A percentile compares a stretch with the other conserved stretches of the same genome.
Evolutionary conservation across 2,797 vertebrate species (phyloP).

Genomic region (Simalia tracyae): DNA sequence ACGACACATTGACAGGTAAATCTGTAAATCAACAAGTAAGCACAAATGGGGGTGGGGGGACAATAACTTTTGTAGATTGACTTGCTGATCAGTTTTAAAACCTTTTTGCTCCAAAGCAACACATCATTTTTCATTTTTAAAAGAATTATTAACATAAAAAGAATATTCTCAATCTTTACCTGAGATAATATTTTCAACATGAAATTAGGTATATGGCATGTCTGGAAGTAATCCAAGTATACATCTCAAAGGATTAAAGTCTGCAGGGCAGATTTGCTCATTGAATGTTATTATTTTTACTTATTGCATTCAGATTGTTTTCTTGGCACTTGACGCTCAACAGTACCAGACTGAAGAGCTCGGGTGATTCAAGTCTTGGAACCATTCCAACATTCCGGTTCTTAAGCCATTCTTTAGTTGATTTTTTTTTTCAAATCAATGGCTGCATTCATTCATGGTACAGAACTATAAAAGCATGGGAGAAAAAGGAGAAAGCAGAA

Average conservation of each 20-base stretch:
- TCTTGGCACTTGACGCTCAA: constrained; percentile 4
- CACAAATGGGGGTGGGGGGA: background rate
- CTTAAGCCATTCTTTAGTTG: constrained; percentile 33
- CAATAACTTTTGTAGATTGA: background rate
- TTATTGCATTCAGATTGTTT: constrained; percentile 21
- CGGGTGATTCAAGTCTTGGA: constrained; percentile 33
- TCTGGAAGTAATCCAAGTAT: constrained; percentile 15
- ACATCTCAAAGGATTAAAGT: constrained; percentile 33
- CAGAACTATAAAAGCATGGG: constrained; percentile 8
- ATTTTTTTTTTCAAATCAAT: constrained; percentile 6
- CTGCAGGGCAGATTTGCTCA: background rate
- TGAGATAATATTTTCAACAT: constrained; percentile 25
- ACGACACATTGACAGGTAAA: background rate
- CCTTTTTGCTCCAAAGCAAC: background rate
- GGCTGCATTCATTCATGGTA: constrained; percentile 16
- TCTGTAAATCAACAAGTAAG: background rate
- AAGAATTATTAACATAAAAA: background rate
- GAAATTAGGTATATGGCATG: background rate
- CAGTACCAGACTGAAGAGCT: constrained; percentile 19
- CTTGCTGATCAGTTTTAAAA: background rate
- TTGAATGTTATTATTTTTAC: constrained; percentile 16
- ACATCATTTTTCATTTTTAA: background rate
- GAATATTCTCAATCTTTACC: constrained; percentile 8
- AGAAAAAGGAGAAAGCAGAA: constrained; percentile 16
- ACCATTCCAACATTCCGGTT: background rate